Evolutionary conservation across 1,140 invertebrate species (phyloP).

Genomic region (Aphis craccivora): DNA sequence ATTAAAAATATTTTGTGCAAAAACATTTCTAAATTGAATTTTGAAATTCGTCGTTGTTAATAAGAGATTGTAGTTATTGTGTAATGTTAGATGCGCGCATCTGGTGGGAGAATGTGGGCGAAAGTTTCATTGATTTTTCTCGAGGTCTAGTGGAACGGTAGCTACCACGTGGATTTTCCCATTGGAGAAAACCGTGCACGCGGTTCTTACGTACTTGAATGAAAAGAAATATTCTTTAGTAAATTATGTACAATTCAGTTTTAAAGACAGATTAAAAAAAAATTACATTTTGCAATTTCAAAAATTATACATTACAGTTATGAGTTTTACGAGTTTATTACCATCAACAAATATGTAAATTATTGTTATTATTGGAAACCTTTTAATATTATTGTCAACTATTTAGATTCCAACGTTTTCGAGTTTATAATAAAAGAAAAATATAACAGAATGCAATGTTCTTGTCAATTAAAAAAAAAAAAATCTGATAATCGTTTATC

Average conservation of each 20-base stretch:
- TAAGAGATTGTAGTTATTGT: neutral
- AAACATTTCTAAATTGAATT: neutral
- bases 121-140: slow-evolving; percentile 53
- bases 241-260: neutral
- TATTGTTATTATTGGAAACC: too few species aligned
- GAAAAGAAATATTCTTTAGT: neutral
- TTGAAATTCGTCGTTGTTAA: too few species aligned
- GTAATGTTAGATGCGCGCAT: neutral
- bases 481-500: too few species aligned
- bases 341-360: neutral
- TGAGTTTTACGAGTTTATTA: neutral
- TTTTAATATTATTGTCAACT: too few species aligned
- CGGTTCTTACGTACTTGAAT: neutral
- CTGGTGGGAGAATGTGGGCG: slow-evolving; percentile 36
- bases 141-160: slow-evolving; percentile 20
- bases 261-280: neutral
- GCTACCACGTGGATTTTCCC: slow-evolving; percentile 36
- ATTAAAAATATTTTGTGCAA: neutral
- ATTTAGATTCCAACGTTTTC: too few species aligned
- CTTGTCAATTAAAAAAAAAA: too few species aligned
- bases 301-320: neutral
- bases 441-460: too few species aligned
- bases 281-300: neutral
- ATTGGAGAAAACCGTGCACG: slow-evolving; percentile 29
- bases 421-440: too few species aligned